Conservation (phyloP, 2,113 vertebrate genomes). For the Thunnus thynnus region DNA sequence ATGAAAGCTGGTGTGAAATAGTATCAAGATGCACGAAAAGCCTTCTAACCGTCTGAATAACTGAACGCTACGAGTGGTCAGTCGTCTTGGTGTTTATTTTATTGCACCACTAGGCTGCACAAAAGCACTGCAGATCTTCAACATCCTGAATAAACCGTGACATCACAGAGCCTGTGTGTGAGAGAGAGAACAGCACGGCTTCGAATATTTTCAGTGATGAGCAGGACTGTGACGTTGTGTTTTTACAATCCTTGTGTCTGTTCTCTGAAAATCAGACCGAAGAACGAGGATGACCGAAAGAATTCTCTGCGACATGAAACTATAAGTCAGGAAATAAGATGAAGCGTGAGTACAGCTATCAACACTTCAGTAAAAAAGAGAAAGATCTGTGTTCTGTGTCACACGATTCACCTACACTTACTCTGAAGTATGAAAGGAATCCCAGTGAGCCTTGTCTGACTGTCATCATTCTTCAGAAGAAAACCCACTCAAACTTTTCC, state of each 20-base stretch:
- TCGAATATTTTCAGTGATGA: not conserved
- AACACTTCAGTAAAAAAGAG: too few species aligned
- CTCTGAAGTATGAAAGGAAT: not conserved
- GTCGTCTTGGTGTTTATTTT: not conserved
- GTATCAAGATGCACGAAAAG: not conserved
- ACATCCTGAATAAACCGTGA: not conserved
- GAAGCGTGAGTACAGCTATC: too few species aligned
- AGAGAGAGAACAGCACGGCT: not conserved
- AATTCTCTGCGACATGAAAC: not conserved
- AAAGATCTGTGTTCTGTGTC: not conserved
- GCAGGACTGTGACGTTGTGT: not conserved
- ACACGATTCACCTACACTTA: not conserved
- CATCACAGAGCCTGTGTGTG: not conserved
- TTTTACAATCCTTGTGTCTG: not conserved
- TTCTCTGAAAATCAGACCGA: not conserved
- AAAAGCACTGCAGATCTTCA: not conserved
- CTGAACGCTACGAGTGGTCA: not conserved
- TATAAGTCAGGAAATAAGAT: too few species aligned
- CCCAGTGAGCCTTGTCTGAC: not conserved
- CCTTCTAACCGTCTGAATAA: not conserved
- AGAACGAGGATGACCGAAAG: not conserved
- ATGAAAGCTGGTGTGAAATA: not conserved
- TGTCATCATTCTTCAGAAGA: not conserved
- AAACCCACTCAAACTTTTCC: not conserved
- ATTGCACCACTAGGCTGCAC: constrained; percentile 56